phyloP scores from a whole-genome alignment of 2,888 invertebrate species.

The Keiferia lycopersicella region DNA sequence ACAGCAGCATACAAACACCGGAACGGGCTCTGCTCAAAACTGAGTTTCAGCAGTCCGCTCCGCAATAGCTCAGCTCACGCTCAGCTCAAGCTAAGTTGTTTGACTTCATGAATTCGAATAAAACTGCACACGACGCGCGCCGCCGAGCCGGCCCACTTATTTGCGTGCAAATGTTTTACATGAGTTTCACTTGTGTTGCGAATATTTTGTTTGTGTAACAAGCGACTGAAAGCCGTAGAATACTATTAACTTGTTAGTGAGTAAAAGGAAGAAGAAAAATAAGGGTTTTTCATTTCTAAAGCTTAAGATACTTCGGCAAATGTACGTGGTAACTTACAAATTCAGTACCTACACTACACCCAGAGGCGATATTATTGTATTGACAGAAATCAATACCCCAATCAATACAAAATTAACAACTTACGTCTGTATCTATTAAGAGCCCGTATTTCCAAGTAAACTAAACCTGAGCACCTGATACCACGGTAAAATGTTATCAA shows the following conservation, averaged over 20 bases:
- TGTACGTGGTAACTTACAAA: no score
- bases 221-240: neutral
- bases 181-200: conserved; percentile 22
- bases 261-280: no score
- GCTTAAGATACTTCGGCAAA: no score
- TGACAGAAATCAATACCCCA: no score
- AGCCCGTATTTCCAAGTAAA: neutral
- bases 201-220: conserved; percentile 3
- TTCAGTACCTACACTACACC: no score
- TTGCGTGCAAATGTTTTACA: conserved; percentile 20
- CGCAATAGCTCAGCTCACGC: conserved; percentile 30
- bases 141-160: conserved; percentile 7
- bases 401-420: no score
- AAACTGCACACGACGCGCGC: neutral
- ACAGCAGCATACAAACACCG: neutral
- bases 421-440: no score
- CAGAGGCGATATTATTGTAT: no score
- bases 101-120: conserved; percentile 30
- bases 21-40: conserved; percentile 41
- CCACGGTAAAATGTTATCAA: conserved; percentile 41
- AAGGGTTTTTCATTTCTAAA: no score
- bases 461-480: neutral
- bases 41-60: conserved; percentile 51
- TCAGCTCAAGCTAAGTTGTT: conserved; percentile 28
- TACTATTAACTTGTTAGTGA: neutral